Base-by-base conservation (phyloP, 2,113 vertebrate species). In the Corvus hawaiiensis region DNA sequence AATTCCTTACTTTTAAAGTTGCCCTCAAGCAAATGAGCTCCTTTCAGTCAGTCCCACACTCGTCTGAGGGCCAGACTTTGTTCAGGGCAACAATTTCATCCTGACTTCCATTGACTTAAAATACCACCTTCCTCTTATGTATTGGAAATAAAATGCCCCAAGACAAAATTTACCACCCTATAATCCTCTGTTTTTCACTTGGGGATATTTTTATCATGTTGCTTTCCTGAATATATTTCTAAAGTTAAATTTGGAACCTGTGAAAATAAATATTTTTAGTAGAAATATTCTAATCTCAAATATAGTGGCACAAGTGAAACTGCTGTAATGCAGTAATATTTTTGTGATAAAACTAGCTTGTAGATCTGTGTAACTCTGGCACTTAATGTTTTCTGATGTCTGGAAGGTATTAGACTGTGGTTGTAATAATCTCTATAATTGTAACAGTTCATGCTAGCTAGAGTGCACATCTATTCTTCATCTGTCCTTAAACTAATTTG, bases 401-500 rank as follows among this genome's bases (percentile, higher is more conserved):
- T 98, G 94, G 73, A 95, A 97, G 85, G 92, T 96, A 96, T 97
- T 96, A 97, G 92, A 72, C 66, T 89, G 76, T 94, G 83, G 95
- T 94, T 96, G 85, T 95, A 97, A 98, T 98, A 96, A 98, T 97
- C 96, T 96, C 86, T 98, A 58, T 97, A 98, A 98, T 97, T 98
- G 95, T 96, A 97, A 83, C 93, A 89, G 89, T 97, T 97, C 93
- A 95, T 98, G 96, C 95, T 96, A 96, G 95, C 95, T 90, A 87
- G 96, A 95, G 95, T 94, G 85, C 95, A 97, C 74, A 94, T 97
- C 97, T 97, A 98, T 97, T 98, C 97, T 97, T 98, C 97, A 98
- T 98, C 97, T 98, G 89, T 97, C 84, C 91, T 96, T 96, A 98
- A 98, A 97, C 93, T 97, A 97, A 98, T 98, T 98, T 98, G 94